phyloP scores from a whole-genome alignment of 2,888 invertebrate species.

The Drosophila maculinotata region DNA sequence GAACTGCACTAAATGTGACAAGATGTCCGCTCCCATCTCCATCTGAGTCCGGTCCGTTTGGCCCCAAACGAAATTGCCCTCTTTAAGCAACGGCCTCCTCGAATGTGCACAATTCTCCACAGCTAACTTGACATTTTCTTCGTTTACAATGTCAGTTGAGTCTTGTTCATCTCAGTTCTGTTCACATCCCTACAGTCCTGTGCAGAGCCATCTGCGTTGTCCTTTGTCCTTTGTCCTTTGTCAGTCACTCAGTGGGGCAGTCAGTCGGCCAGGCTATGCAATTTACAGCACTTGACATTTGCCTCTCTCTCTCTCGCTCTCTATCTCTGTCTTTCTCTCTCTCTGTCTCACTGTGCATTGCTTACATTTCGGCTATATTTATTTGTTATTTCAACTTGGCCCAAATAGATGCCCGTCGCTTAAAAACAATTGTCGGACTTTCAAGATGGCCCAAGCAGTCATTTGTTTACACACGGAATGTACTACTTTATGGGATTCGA shows the following conservation, averaged over 20 bases:
- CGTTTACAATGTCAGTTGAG: conserved; percentile 27
- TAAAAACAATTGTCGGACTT: conserved; percentile 2
- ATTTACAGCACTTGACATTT: conserved; percentile 63
- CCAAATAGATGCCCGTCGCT: conserved; percentile 13
- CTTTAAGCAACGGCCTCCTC: conserved; percentile 9
- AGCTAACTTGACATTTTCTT: conserved; percentile 40
- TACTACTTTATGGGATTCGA: background rate
- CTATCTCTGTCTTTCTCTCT: background rate
- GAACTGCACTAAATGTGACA: conserved; percentile 60
- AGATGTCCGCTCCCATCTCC: conserved; percentile 33
- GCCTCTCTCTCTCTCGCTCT: background rate
- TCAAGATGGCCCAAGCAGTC: background rate
- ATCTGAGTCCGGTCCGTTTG: conserved; percentile 5
- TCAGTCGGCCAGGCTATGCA: conserved; percentile 41
- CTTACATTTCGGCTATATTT: conserved; percentile 27
- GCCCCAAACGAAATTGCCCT: conserved; percentile 27
- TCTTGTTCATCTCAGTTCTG: conserved; percentile 14
- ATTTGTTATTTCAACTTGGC: conserved; percentile 40
- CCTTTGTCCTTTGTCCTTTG: conserved; percentile 25
- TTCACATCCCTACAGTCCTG: background rate
- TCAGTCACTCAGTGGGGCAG: conserved; percentile 30
- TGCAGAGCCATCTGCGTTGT: conserved; percentile 10
- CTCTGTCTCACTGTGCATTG: conserved; percentile 6
- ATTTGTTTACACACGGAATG: conserved; percentile 6
- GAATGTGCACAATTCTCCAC: conserved; percentile 14